phyloP scores from a whole-genome alignment of 2,797 vertebrate genomes.

The Lagocephalus sceleratus region DNA sequence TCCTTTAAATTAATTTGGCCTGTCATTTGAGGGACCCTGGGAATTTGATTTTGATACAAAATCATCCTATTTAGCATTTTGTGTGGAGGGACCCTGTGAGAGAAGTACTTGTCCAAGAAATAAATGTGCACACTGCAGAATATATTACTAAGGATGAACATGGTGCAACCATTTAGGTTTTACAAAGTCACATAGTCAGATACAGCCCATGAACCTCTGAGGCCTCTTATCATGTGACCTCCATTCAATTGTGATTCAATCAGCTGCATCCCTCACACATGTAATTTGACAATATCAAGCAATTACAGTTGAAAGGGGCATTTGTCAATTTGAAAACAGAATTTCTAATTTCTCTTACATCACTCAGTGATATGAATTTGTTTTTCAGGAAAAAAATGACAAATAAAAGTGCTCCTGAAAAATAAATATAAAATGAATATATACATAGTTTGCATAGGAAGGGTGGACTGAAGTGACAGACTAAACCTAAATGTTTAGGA shows the following conservation, averaged over 20 bases:
- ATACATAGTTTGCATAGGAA: constrained; percentile 32
- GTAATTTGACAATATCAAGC: no score
- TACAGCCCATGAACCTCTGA: constrained; percentile 2
- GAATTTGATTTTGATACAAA: constrained; percentile 17
- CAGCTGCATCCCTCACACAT: constrained; percentile 21
- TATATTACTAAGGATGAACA: neutral
- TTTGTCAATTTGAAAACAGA: no score
- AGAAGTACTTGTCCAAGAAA: constrained; percentile 4
- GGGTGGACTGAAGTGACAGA: constrained; percentile 4
- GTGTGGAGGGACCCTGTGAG: neutral
- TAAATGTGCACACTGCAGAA: neutral
- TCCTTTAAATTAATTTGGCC: constrained; percentile 14
- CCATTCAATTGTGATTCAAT: no score
- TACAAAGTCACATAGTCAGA: constrained; percentile 8
- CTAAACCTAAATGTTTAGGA: no score
- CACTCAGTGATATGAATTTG: no score
- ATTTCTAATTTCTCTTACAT: no score
- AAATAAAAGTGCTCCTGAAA: constrained; percentile 62
- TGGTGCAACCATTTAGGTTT: neutral
- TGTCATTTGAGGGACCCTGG: constrained; percentile 11
- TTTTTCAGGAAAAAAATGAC: no score
- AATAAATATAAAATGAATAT: constrained; percentile 59
- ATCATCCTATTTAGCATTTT: constrained; percentile 3
- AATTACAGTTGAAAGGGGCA: no score
- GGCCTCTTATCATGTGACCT: no score